Conservation (phyloP, 2,797 vertebrate genomes). For the Spondyliosoma cantharus region DNA sequence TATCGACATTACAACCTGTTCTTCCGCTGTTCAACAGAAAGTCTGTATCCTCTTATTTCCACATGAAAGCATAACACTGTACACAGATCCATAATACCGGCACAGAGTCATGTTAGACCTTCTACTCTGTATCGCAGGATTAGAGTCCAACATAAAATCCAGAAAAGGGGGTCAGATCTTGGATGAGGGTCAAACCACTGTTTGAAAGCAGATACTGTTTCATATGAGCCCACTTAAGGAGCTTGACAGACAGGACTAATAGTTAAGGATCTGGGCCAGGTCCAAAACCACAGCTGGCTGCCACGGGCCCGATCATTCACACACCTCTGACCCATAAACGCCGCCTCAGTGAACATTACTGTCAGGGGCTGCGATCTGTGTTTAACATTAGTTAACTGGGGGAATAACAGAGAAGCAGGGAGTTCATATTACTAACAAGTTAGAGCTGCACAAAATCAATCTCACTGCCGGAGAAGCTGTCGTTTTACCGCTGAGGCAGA, state of each 20-base stretch:
- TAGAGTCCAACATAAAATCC: conserved; percentile 52
- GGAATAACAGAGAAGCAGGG: conserved; percentile 64
- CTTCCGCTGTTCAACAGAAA: neutral
- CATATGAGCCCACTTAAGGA: conserved; percentile 63
- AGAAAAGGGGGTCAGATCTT: conserved; percentile 48
- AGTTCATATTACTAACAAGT: conserved; percentile 66
- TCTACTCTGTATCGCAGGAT: conserved; percentile 28
- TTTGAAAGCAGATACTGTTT: conserved; percentile 73
- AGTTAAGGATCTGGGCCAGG: conserved; percentile 64
- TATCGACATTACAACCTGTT: conserved; percentile 17
- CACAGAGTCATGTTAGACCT: conserved; percentile 20
- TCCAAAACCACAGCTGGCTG: conserved; percentile 78
- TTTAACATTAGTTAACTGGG: conserved; percentile 77
- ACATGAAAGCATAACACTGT: conserved; percentile 8
- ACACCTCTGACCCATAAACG: conserved; percentile 79
- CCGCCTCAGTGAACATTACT: conserved; percentile 71
- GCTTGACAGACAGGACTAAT: conserved; percentile 70
- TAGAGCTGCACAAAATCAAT: conserved; percentile 51
- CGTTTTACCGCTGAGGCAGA: conserved; percentile 24
- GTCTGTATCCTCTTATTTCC: conserved; percentile 7
- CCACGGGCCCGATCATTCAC: conserved; percentile 67
- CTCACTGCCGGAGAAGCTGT: conserved; percentile 26
- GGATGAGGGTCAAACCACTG: conserved; percentile 65
- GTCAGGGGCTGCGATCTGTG: conserved; percentile 73
- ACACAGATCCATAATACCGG: conserved; percentile 28